Conservation (phyloP, 2,113 vertebrate genomes). For the Charina bottae region DNA sequence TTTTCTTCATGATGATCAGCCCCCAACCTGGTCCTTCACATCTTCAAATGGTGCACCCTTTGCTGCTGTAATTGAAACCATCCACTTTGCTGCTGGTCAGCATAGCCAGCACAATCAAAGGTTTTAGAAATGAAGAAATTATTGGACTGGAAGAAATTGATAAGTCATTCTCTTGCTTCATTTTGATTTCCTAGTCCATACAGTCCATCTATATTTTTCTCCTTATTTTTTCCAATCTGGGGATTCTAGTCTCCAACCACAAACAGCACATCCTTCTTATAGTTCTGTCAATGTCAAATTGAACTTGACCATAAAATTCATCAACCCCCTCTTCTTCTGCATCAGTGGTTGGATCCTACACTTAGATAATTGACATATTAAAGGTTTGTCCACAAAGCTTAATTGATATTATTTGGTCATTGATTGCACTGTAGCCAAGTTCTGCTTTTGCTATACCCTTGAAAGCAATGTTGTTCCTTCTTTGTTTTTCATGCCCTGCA, state of each 20-base stretch:
- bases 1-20: neutral
- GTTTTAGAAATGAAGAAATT: neutral
- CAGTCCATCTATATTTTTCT: neutral
- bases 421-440: neutral
- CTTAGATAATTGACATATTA: neutral
- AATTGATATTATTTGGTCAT: neutral
- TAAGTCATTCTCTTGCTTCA: neutral
- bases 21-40: neutral
- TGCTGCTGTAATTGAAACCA: neutral
- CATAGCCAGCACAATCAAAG: neutral
- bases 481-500: neutral
- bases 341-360: neutral
- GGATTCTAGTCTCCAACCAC: neutral
- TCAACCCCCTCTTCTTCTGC: neutral
- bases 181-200: neutral
- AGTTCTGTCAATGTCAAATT: neutral
- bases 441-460: neutral
- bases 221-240: neutral
- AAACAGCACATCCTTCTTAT: neutral
- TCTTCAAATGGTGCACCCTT: neutral
- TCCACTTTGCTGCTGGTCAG: neutral
- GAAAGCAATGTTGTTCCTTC: neutral
- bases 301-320: neutral
- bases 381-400: neutral
- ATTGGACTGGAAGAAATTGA: neutral